Conservation (phyloP, 1,140 invertebrate species). For the Hestina assimilis region DNA sequence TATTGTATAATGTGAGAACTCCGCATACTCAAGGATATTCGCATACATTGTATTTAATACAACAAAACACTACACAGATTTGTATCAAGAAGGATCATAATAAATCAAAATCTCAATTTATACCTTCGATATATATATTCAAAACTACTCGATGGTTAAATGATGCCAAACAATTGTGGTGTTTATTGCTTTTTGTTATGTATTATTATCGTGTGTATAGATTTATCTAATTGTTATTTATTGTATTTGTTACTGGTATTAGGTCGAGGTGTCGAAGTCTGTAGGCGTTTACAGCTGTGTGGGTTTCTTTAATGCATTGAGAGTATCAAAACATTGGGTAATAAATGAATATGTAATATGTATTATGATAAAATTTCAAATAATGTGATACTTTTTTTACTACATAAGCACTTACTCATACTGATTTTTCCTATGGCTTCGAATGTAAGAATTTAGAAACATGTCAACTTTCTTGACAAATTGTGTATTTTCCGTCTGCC, state of each 20-base stretch:
- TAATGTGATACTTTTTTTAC: too few species aligned
- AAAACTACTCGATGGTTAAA: background rate
- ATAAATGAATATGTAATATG: conserved; percentile 17
- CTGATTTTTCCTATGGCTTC: too few species aligned
- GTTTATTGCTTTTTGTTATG: background rate
- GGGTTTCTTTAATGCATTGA: conserved; percentile 28
- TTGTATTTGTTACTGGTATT: conserved; percentile 7
- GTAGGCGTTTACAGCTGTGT: conserved; percentile 26
- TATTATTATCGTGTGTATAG: background rate
- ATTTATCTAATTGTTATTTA: conserved; percentile 3
- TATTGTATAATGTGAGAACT: too few species aligned
- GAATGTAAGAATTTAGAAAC: too few species aligned
- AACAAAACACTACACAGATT: conserved; percentile 9
- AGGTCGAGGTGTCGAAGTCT: conserved; percentile 23
- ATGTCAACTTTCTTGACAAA: too few species aligned
- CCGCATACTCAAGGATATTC: conserved; percentile 9
- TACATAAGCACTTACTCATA: too few species aligned
- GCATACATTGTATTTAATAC: background rate
- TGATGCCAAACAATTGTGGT: background rate
- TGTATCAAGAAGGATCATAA: conserved; percentile 14
- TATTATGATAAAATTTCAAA: background rate
- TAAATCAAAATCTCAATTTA: conserved; percentile 19
- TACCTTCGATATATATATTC: background rate
- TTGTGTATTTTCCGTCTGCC: too few species aligned
- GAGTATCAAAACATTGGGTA: conserved; percentile 25